Evolutionary conservation across 2,113 vertebrate species (phyloP), one percentile per base, ranked within the genome.

Genomic region (Nymphicus hollandicus): DNA sequence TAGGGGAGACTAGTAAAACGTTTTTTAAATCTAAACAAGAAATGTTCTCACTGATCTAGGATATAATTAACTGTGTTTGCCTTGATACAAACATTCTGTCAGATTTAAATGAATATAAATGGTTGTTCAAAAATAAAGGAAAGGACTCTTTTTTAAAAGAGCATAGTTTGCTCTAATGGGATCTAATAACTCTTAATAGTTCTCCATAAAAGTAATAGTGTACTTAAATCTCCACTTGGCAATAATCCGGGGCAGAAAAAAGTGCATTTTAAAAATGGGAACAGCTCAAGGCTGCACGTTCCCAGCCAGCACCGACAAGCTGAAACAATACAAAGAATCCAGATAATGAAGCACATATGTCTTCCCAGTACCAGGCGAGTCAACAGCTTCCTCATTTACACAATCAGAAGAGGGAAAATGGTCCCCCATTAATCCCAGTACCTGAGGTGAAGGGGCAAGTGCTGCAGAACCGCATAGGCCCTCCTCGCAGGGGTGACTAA

Each of bases 301-400:
- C 95, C 96, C 96, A 96, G 96, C 97, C 94, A 97, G 96, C 93
- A 95, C 68, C 43, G 89, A 89, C 95, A 97, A 97, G 95, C 97
- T 96, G 96, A 96, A 97, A 97, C 97, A 97, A 97, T 97, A 96
- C 89, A 63, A 94, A 74, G 95, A 97, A 97, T 96, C 93, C 91
- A 96, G 96, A 95, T 97, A 97, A 95, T 94, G 86, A 95, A 96
- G 93, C 96, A 96, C 97, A 96, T 55, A 76, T 94, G 96, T 91
- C 92, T 91, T 12, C 85, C 74, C 96, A 91, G 93, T 52, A 86
- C 94, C 92, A 46, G 16, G 94, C 13, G 16, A 97, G 91, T 89
- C 88, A 93, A 86, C 93, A 65, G 94, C 96, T 96, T 96, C 93
- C 95, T 97, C 94, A 37, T 96, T 96, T 96, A 95, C 76, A 89